These are phyloP conservation scores for Equus quagga DNA, from an alignment of 2,113 vertebrate genomes.

Conservation along the genomic window DNA sequence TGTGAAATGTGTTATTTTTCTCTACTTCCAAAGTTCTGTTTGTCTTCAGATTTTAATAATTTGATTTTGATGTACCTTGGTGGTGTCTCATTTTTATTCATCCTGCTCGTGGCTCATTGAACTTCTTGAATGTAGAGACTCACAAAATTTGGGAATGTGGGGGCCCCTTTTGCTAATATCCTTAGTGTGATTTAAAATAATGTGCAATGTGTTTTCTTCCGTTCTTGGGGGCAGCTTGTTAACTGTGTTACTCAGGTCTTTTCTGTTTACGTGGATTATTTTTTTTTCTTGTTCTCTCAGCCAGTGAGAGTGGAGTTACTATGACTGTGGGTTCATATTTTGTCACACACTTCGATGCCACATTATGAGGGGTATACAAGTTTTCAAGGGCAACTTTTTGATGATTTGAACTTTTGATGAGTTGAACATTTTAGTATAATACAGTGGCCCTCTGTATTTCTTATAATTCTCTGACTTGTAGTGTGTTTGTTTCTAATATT, in stretches of 20 bases:
- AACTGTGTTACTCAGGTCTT: not conserved
- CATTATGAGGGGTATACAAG: fast-evolving
- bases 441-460: not conserved
- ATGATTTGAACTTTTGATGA: not conserved
- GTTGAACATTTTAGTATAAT: fast-evolving
- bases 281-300: not conserved
- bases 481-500: not conserved
- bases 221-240: not conserved
- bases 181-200: not conserved
- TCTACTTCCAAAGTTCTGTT: too few species aligned
- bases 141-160: not conserved
- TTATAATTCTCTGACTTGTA: fast-evolving
- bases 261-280: too few species aligned
- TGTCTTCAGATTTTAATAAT: too few species aligned
- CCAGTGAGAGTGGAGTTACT: fast-evolving
- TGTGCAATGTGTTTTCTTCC: not conserved
- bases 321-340: fast-evolving
- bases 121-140: not conserved
- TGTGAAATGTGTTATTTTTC: not conserved
- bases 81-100: not conserved
- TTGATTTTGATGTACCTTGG: not conserved
- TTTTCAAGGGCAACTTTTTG: not conserved
- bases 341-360: not conserved
- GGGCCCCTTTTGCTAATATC: not conserved
- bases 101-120: not conserved